phyloP scores from a whole-genome alignment of 2,797 vertebrate genomes.

The Orestias chungarensis region DNA sequence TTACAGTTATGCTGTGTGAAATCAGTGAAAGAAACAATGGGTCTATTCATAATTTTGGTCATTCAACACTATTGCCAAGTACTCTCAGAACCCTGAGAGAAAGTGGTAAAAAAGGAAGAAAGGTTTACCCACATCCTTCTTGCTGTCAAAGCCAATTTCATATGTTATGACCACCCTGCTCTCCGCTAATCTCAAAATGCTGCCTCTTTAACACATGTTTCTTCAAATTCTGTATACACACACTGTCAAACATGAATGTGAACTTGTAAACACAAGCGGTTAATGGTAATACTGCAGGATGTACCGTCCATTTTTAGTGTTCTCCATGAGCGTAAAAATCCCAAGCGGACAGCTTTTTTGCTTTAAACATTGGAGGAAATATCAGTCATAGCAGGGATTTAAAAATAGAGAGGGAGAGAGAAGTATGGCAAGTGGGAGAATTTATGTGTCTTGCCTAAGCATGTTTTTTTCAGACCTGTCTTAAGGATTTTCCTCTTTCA shows the following conservation, averaged over 20 bases:
- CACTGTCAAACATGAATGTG: constrained; percentile 52
- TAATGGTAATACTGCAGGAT: constrained; percentile 38
- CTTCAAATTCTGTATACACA: constrained; percentile 67
- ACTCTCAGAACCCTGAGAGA: constrained; percentile 64
- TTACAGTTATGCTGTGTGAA: constrained; percentile 48
- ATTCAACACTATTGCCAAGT: constrained; percentile 41
- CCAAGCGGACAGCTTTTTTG: constrained; percentile 45
- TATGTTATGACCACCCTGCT: constrained; percentile 68
- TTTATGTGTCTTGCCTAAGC: constrained; percentile 74
- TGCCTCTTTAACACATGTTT: constrained; percentile 64
- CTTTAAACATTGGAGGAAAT: constrained; percentile 51
- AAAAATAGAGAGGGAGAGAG: constrained; percentile 23
- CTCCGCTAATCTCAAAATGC: constrained; percentile 61
- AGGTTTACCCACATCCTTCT: constrained; percentile 65
- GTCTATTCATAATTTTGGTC: constrained; percentile 70
- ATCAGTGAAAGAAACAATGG: constrained; percentile 40
- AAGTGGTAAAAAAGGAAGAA: constrained; percentile 65
- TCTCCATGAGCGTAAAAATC: constrained; percentile 40
- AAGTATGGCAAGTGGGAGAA: constrained; percentile 42
- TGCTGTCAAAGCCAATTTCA: constrained; percentile 61
- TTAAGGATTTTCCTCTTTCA: constrained; percentile 58
- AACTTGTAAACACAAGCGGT: constrained; percentile 38
- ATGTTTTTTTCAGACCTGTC: constrained; percentile 70
- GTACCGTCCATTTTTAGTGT: constrained; percentile 39
- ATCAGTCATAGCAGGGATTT: constrained; percentile 45